These are phyloP conservation scores for Tragelaphus imberbis DNA, from an alignment of 2,113 vertebrate species.

Conservation along the genomic window DNA sequence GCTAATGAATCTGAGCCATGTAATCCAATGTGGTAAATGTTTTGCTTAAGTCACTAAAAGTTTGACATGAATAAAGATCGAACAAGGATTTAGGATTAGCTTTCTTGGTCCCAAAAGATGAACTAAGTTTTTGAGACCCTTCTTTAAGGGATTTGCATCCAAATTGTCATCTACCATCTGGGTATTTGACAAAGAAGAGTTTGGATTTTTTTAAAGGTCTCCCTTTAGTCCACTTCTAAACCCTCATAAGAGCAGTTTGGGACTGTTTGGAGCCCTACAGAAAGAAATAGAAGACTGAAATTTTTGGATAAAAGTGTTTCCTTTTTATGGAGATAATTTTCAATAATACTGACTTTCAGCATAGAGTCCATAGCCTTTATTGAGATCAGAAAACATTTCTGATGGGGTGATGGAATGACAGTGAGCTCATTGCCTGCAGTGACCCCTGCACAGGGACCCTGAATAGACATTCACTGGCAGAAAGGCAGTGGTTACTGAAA, in stretches of 20 bases:
- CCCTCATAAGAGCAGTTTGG: slow-evolving; percentile 48
- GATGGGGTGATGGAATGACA: neutral
- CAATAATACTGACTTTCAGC: slow-evolving; percentile 62
- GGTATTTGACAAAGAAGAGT: neutral
- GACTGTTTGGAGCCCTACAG: slow-evolving; percentile 31
- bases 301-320: slow-evolving; percentile 48
- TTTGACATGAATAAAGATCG: neutral
- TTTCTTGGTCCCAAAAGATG: slow-evolving; percentile 41
- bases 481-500: slow-evolving; percentile 40
- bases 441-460: slow-evolving; percentile 37
- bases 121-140: neutral
- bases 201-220: neutral
- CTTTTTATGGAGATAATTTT: slow-evolving; percentile 65
- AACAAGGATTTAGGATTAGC: slow-evolving; percentile 15
- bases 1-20: neutral
- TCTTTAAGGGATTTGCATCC: slow-evolving; percentile 10
- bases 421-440: neutral
- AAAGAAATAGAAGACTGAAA: slow-evolving; percentile 46
- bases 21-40: slow-evolving; percentile 18
- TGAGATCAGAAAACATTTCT: slow-evolving; percentile 57
- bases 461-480: slow-evolving; percentile 47
- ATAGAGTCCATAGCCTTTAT: slow-evolving; percentile 41
- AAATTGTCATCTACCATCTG: neutral
- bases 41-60: slow-evolving; percentile 13
- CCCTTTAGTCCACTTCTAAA: slow-evolving; percentile 39